Percentiles rank a stretch among this genome's conserved stretches.
Conservation (phyloP, 2,113 vertebrate genomes). For the Uropsilus gracilis region DNA sequence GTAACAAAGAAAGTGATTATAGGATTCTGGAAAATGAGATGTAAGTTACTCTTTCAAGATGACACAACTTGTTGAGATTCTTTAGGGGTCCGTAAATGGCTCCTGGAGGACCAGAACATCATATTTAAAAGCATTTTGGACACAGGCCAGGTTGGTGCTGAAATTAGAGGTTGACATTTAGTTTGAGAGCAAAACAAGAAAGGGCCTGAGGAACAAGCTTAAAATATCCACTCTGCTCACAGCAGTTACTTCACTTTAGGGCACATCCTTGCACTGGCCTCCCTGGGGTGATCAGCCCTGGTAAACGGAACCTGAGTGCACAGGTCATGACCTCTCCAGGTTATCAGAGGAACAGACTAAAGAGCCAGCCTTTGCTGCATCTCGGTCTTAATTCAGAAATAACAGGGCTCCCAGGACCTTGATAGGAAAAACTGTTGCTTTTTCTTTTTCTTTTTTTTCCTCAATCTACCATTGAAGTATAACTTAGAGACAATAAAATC, state of each 20-base stretch:
- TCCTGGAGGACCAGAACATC: neutral
- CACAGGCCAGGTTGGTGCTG: neutral
- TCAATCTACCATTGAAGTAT: neutral
- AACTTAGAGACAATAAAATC: neutral
- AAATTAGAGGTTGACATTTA: conserved; percentile 33
- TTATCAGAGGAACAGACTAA: neutral
- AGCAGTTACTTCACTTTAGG: neutral
- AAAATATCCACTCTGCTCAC: neutral
- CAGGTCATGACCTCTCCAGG: neutral
- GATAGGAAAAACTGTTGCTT: neutral
- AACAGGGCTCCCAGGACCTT: neutral
- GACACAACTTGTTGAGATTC: conserved; percentile 22
- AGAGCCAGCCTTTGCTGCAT: too few relatives aligned
- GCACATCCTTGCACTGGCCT: neutral
- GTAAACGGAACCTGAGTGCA: too few relatives aligned
- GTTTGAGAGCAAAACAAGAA: neutral
- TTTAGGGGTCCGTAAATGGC: neutral
- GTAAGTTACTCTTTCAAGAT: conserved; percentile 21
- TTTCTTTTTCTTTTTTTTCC: neutral
- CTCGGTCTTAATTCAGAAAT: neutral
- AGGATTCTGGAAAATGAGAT: neutral
- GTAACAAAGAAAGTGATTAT: neutral
- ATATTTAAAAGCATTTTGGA: conserved; percentile 4
- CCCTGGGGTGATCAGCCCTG: too few relatives aligned
- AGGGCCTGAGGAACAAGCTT: neutral